A percentile compares a stretch with the other conserved stretches of the same genome.
These are phyloP conservation scores for Austrolebias charrua DNA, from an alignment of 2,797 vertebrate species.

Conservation along the genomic window DNA sequence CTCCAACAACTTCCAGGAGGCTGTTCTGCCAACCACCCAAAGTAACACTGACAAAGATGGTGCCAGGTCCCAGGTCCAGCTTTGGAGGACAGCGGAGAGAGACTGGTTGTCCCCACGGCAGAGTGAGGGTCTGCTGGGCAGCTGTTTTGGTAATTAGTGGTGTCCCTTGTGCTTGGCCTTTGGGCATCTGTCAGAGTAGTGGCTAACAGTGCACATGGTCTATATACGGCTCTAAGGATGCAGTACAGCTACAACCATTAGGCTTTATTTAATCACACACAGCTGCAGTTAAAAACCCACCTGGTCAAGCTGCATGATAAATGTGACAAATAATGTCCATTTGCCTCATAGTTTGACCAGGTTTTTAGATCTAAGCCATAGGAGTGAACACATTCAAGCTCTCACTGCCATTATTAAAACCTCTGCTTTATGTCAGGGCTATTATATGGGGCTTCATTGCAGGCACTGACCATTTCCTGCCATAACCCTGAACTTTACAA, in stretches of 20 bases:
- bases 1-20: slow-evolving; percentile 17
- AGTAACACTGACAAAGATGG: slow-evolving; percentile 45
- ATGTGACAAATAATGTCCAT: slow-evolving; percentile 25
- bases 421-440: slow-evolving; percentile 20
- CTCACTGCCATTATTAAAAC: slow-evolving; percentile 6
- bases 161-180: slow-evolving; percentile 74
- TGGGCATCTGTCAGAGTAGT: slow-evolving; percentile 76
- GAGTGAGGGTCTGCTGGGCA: slow-evolving; percentile 80
- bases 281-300: slow-evolving; percentile 66
- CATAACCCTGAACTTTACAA: slow-evolving; percentile 54
- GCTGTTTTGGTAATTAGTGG: slow-evolving; percentile 85
- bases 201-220: slow-evolving; percentile 71
- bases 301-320: slow-evolving; percentile 45
- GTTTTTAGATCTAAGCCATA: slow-evolving; percentile 36
- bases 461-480: slow-evolving; percentile 3
- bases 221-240: slow-evolving; percentile 71
- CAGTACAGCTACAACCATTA: slow-evolving; percentile 77
- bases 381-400: slow-evolving; percentile 7
- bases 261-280: slow-evolving; percentile 75
- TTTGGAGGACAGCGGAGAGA: slow-evolving; percentile 63
- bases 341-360: slow-evolving; percentile 25
- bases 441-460: slow-evolving; percentile 11
- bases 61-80: slow-evolving; percentile 49
- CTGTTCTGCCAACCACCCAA: slow-evolving; percentile 23
- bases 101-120: slow-evolving; percentile 67